Evolutionary conservation across 1,140 invertebrate genomes (phyloP).

Genomic region (Yoshiicerus persimilis): DNA sequence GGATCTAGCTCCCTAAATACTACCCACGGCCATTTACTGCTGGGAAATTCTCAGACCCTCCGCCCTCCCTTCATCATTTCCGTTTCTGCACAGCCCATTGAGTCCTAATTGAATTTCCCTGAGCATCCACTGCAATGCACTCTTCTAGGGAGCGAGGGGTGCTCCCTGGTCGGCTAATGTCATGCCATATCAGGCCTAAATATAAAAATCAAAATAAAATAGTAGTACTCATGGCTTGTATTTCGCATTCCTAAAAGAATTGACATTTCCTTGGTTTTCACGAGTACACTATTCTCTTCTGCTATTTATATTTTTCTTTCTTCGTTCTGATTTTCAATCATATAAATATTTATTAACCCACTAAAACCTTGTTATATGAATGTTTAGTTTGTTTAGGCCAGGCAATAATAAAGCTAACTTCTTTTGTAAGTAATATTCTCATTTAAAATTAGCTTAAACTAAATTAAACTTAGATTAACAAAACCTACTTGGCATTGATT

Average conservation of each 20-base stretch:
- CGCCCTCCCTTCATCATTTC: conserved; percentile 21
- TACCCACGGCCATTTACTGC: neutral
- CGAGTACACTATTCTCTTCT: too few relatives aligned
- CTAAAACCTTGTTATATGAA: too few relatives aligned
- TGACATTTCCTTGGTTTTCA: neutral
- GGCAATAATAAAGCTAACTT: too few relatives aligned
- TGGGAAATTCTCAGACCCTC: neutral
- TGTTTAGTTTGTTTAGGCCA: too few relatives aligned
- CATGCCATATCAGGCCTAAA: neutral
- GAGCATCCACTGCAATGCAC: neutral
- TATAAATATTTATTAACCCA: too few relatives aligned
- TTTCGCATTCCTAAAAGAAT: neutral
- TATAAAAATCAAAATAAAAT: neutral
- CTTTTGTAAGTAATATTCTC: too few relatives aligned
- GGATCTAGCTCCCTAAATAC: neutral
- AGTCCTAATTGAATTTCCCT: conserved; percentile 27
- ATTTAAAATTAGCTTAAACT: too few relatives aligned
- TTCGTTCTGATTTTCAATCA: too few relatives aligned
- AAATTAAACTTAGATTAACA: too few relatives aligned
- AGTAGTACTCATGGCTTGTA: neutral
- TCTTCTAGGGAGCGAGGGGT: neutral
- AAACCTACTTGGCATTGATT: too few relatives aligned
- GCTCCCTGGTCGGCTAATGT: neutral
- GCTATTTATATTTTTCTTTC: too few relatives aligned
- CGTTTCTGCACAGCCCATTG: conserved; percentile 5